These are phyloP conservation scores for Drosophila setosimentum DNA, from an alignment of 2,888 invertebrate species.

Conservation along the genomic window DNA sequence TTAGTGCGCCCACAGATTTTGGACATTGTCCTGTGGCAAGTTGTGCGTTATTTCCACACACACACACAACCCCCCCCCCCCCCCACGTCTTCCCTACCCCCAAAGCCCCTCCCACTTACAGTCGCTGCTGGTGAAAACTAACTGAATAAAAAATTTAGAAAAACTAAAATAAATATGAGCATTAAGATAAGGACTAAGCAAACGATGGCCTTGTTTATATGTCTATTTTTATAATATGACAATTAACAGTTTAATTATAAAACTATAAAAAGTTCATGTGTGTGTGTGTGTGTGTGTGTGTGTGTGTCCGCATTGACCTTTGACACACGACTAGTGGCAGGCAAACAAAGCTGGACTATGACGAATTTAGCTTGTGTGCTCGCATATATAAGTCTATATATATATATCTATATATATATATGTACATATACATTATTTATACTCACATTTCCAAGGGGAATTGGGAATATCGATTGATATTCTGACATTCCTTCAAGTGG, in stretches of 20 bases:
- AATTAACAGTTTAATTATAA: constrained; percentile 2
- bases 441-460: neutral
- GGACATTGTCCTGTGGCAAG: constrained; percentile 1
- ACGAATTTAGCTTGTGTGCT: neutral
- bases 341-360: neutral
- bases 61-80: too few species aligned
- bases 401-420: neutral
- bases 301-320: neutral
- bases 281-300: neutral
- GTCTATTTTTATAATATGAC: neutral
- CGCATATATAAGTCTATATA: neutral
- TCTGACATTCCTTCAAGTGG: neutral
- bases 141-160: constrained; percentile 15
- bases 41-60: neutral
- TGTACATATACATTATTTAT: neutral
- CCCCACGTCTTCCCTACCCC: neutral
- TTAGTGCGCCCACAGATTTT: constrained; percentile 68
- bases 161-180: constrained; percentile 13
- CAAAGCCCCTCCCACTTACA: neutral
- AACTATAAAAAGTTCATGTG: neutral
- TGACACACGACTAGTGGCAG: neutral
- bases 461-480: neutral
- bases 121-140: neutral
- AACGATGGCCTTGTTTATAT: neutral
- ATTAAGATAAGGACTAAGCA: neutral